phyloP scores from a whole-genome alignment of 2,888 invertebrate species.

The Neoscelio sp. region DNA sequence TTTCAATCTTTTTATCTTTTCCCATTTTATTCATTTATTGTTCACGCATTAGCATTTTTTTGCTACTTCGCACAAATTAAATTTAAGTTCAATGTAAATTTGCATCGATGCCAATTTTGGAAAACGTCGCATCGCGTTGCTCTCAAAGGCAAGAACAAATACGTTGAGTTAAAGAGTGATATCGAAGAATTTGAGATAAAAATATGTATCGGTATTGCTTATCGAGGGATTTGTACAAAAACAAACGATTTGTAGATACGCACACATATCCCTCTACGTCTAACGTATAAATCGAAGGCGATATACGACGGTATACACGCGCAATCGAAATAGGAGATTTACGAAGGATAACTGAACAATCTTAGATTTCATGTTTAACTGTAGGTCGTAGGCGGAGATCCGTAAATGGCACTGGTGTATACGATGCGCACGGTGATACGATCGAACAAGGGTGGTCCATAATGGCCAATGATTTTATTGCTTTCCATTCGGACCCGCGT shows the following conservation, averaged over 20 bases:
- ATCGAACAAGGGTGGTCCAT: conserved; percentile 64
- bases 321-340: conserved; percentile 59
- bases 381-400: conserved; percentile 22
- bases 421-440: conserved; percentile 46
- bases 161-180: not conserved
- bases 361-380: conserved; percentile 66
- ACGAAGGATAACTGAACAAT: conserved; percentile 58
- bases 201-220: conserved; percentile 14
- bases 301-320: conserved; percentile 17
- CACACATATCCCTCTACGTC: conserved; percentile 19
- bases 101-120: too few species aligned
- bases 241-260: conserved; percentile 35
- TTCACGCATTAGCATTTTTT: conserved; percentile 30
- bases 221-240: conserved; percentile 13
- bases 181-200: conserved; percentile 2
- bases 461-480: conserved; percentile 73
- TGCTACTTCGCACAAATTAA: conserved; percentile 4
- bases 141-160: too few species aligned
- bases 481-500: conserved; percentile 61
- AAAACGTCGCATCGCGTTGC: too few species aligned
- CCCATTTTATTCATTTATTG: conserved; percentile 31
- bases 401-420: conserved; percentile 50
- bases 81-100: too few species aligned
- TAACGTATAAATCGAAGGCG: conserved; percentile 26
- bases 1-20: conserved; percentile 49